Percentiles rank a stretch among this genome's conserved stretches.
These are phyloP conservation scores for Pemphredon lugubris DNA, from an alignment of 2,888 invertebrate species.

Conservation along the genomic window DNA sequence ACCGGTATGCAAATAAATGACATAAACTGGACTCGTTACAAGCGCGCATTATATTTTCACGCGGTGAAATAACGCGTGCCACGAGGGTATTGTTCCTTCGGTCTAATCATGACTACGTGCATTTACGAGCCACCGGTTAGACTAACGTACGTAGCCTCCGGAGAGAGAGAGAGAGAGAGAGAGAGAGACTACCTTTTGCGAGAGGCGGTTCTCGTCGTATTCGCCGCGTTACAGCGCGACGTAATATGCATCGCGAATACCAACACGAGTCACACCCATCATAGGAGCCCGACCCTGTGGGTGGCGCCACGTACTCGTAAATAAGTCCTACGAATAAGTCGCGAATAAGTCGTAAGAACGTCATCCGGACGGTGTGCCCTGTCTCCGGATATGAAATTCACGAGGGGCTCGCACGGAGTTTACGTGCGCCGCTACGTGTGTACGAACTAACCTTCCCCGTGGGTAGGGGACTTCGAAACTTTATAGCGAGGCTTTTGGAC, in stretches of 20 bases:
- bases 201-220: conserved; percentile 65
- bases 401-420: conserved; percentile 9
- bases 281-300: conserved; percentile 63
- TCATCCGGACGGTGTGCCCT: conserved; percentile 21
- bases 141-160: conserved; percentile 25
- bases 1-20: conserved; percentile 54
- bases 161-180: too few species aligned
- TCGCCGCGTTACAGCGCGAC: conserved; percentile 54
- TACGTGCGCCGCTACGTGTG: conserved; percentile 3
- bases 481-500: too few species aligned
- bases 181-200: conserved; percentile 55
- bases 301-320: conserved; percentile 67
- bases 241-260: conserved; percentile 74
- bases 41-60: conserved; percentile 23
- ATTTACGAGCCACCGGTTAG: conserved; percentile 57
- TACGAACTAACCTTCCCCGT: conserved; percentile 1
- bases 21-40: conserved; percentile 27
- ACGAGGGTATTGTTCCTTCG: conserved; percentile 45
- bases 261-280: conserved; percentile 75
- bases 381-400: conserved; percentile 22
- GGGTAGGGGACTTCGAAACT: too few species aligned
- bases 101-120: conserved; percentile 58
- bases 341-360: conserved; percentile 28
- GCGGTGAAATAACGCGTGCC: conserved; percentile 23
- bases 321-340: conserved; percentile 55